Conservation (phyloP, 2,888 invertebrate genomes). For the Tetranychus truncatus region DNA sequence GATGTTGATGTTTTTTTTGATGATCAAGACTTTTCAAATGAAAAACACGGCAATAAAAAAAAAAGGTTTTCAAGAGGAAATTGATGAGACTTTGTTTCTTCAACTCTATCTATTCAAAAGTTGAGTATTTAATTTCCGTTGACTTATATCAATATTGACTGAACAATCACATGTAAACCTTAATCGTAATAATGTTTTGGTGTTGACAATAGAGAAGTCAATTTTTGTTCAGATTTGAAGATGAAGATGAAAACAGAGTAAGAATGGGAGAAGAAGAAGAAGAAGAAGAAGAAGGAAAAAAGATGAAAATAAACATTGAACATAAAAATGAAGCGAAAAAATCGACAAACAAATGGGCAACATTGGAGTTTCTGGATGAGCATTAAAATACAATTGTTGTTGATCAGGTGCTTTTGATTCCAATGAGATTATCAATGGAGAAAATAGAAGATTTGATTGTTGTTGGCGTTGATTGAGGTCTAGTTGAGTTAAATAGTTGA, state of each 20-base stretch:
- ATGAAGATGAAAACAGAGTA: not conserved
- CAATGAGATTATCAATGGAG: slow-evolving; percentile 43
- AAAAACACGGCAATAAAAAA: too few species aligned
- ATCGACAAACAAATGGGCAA: too few species aligned
- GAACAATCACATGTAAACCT: not conserved
- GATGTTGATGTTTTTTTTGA: too few species aligned
- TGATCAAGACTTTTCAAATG: too few species aligned
- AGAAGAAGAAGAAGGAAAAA: too few species aligned
- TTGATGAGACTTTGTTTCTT: not conserved
- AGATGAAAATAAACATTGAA: too few species aligned
- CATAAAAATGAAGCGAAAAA: too few species aligned
- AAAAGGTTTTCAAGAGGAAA: not conserved
- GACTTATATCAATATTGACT: not conserved
- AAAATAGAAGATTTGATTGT: slow-evolving; percentile 33
- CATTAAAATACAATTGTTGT: not conserved
- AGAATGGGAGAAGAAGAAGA: too few species aligned
- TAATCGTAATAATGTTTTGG: not conserved
- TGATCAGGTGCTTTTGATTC: slow-evolving; percentile 26
- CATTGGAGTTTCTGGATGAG: too few species aligned
- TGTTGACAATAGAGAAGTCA: not conserved
- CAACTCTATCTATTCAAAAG: not conserved
- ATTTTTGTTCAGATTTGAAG: not conserved
- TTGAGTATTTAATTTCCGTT: not conserved
- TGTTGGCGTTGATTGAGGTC: slow-evolving; percentile 1
- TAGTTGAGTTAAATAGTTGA: not conserved